Percentiles rank a stretch among this genome's conserved stretches.
Conservation (phyloP, 1,140 invertebrate species). For the Phocides pigmalion region DNA sequence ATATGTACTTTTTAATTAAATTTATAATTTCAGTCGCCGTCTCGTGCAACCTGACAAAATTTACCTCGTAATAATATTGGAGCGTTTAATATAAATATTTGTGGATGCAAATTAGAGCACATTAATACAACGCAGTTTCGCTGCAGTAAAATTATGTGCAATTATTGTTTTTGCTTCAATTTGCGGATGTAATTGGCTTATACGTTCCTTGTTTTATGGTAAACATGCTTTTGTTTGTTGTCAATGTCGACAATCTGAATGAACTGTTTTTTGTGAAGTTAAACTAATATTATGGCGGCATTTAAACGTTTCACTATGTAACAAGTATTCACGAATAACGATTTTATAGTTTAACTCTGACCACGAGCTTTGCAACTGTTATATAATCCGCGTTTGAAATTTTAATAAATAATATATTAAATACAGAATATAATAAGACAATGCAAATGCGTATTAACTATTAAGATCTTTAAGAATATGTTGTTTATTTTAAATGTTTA, state of each 20-base stretch:
- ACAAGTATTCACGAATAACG: too few relatives aligned
- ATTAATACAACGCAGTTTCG: slow-evolving; percentile 15
- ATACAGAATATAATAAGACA: too few relatives aligned
- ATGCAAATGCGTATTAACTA: too few relatives aligned
- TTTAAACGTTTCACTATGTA: too few relatives aligned
- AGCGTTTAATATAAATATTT: slow-evolving; percentile 33
- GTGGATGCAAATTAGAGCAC: slow-evolving; percentile 26
- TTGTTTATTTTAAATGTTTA: too few relatives aligned
- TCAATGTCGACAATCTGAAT: not conserved
- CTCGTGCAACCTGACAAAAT: slow-evolving; percentile 13
- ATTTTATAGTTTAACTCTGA: too few relatives aligned
- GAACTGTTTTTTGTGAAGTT: too few relatives aligned
- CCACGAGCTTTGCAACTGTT: too few relatives aligned
- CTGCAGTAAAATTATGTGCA: slow-evolving; percentile 19
- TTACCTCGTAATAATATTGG: slow-evolving; percentile 21
- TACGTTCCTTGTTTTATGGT: slow-evolving; percentile 23
- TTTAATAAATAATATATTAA: too few relatives aligned
- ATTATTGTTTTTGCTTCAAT: slow-evolving; percentile 21
- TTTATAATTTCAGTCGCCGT: slow-evolving; percentile 20
- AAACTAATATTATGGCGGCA: too few relatives aligned
- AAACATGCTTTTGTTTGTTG: slow-evolving; percentile 12
- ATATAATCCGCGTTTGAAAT: too few relatives aligned
- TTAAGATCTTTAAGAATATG: too few relatives aligned
- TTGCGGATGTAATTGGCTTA: slow-evolving; percentile 22
- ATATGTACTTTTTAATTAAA: slow-evolving; percentile 26